Conservation (phyloP, 2,797 vertebrate genomes). For the Lacerta agilis region DNA sequence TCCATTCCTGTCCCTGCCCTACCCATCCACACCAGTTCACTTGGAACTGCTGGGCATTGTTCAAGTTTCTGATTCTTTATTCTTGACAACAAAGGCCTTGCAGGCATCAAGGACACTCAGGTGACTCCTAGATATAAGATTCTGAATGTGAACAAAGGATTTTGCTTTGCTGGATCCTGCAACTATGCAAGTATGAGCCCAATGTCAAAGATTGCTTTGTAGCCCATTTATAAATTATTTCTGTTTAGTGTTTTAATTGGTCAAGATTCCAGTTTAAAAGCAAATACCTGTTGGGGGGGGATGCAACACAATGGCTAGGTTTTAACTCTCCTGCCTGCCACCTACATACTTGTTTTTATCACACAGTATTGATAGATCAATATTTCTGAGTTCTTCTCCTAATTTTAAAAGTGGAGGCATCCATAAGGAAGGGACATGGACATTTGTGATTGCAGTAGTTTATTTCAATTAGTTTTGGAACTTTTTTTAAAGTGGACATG, state of each 20-base stretch:
- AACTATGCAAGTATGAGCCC: not conserved
- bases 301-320: not conserved
- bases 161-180: not conserved
- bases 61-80: not conserved
- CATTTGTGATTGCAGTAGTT: not conserved
- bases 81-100: not conserved
- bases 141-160: not conserved
- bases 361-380: too few relatives aligned
- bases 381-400: not conserved
- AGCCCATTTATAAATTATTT: not conserved
- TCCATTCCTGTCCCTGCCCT: not conserved
- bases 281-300: not conserved
- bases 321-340: not conserved
- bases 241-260: not conserved
- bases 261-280: not conserved
- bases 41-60: not conserved
- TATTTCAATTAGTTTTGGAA: too few relatives aligned
- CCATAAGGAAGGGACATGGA: not conserved
- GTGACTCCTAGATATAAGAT: not conserved
- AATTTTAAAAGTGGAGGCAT: not conserved
- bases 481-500: too few relatives aligned
- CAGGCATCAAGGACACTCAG: not conserved
- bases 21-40: not conserved
- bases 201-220: not conserved
- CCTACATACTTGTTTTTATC: not conserved